A percentile compares a stretch with the other conserved stretches of the same genome.
Evolutionary conservation across 2,113 vertebrate genomes (phyloP).

Genomic region (Acanthochromis polyacanthus): DNA sequence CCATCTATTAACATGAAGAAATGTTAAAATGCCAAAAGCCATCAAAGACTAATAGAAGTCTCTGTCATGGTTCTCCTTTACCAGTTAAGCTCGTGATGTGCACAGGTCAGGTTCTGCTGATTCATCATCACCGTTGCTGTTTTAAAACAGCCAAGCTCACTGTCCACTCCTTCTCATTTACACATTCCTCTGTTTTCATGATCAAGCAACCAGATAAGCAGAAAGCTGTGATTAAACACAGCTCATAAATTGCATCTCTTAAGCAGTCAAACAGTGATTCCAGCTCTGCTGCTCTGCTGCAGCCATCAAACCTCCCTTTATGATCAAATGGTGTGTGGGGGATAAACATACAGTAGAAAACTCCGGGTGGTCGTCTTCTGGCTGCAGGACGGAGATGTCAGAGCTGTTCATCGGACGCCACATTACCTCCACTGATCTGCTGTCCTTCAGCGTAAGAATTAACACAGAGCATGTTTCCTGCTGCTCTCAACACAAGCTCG

Average conservation of each 20-base stretch:
- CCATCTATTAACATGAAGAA: no score
- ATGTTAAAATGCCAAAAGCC: no score
- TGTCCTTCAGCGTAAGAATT: conserved; percentile 2
- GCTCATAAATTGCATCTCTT: conserved; percentile 31
- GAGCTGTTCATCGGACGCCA: not conserved
- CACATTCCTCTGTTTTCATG: not conserved
- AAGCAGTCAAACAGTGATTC: conserved; percentile 1
- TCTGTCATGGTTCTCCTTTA: no score
- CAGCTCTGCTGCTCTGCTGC: not conserved
- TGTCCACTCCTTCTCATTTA: conserved; percentile 8
- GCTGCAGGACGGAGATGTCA: conserved; percentile 3
- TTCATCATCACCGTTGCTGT: not conserved
- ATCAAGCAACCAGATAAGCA: not conserved
- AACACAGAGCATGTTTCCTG: conserved; percentile 18
- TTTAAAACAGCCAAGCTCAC: conserved; percentile 9
- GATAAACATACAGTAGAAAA: not conserved
- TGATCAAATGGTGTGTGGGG: not conserved
- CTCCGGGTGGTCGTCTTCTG: not conserved
- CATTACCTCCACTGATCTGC: conserved; percentile 8
- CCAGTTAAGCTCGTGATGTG: no score
- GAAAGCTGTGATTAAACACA: conserved; percentile 21
- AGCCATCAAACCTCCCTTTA: not conserved
- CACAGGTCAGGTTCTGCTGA: no score
- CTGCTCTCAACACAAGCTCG: conserved; percentile 24
- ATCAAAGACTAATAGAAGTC: no score